phyloP scores from a whole-genome alignment of 1,140 invertebrate genomes.

The Trichonephila inaurata region DNA sequence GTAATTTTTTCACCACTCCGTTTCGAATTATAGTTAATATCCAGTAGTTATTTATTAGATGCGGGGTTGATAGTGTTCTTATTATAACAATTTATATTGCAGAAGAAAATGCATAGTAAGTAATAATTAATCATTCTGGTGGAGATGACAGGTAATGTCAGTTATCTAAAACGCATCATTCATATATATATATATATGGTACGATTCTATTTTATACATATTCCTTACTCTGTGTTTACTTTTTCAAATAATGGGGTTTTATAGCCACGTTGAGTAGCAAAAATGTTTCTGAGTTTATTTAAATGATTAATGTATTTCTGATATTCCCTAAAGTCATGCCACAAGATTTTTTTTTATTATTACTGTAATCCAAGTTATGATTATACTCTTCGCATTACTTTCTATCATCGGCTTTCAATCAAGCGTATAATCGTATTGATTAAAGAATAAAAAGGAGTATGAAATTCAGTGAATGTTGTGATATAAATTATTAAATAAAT shows the following conservation, averaged over 20 bases:
- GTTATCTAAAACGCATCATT: neutral
- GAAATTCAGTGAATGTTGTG: too few species aligned
- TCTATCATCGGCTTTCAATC: too few species aligned
- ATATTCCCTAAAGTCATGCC: too few species aligned
- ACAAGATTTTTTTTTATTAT: too few species aligned
- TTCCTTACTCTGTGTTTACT: neutral
- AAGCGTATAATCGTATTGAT: too few species aligned
- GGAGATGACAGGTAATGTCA: neutral
- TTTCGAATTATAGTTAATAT: constrained; percentile 43
- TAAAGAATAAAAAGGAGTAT: too few species aligned
- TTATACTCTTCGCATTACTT: too few species aligned
- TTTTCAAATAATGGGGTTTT: neutral
- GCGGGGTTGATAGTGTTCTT: neutral
- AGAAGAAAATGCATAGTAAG: neutral
- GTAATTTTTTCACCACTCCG: constrained; percentile 15
- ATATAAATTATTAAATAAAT: too few species aligned
- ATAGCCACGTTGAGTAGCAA: too few species aligned
- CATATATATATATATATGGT: neutral
- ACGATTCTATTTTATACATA: neutral
- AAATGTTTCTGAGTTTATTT: too few species aligned
- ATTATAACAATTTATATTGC: constrained; percentile 4
- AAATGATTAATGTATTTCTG: too few species aligned
- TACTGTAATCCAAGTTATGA: too few species aligned
- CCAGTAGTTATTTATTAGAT: neutral
- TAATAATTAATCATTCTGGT: neutral